These are phyloP conservation scores for Poecilus cupreus DNA, from an alignment of 2,888 invertebrate species.

Conservation along the genomic window DNA sequence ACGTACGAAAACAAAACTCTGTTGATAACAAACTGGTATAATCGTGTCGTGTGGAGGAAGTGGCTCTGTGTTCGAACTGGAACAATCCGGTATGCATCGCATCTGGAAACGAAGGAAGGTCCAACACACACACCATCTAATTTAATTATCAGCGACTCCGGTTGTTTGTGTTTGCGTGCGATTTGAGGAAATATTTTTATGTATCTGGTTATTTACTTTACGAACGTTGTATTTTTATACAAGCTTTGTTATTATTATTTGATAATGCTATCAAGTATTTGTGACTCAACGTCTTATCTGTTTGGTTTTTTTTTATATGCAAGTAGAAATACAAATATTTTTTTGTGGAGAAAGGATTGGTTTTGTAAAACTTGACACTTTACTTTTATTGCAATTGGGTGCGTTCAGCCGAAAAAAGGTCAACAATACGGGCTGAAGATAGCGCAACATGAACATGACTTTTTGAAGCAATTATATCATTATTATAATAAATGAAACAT, in stretches of 20 bases:
- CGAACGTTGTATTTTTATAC: too few species aligned
- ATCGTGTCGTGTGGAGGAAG: slow-evolving; percentile 42
- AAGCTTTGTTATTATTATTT: background rate
- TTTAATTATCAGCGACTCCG: background rate
- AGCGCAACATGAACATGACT: too few species aligned
- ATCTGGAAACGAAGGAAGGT: background rate
- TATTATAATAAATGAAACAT: too few species aligned
- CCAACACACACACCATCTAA: background rate
- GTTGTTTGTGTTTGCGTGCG: background rate
- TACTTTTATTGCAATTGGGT: too few species aligned
- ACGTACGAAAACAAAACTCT: slow-evolving; percentile 36
- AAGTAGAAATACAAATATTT: too few species aligned
- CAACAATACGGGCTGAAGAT: too few species aligned
- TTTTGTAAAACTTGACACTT: too few species aligned
- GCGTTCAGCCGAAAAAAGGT: too few species aligned
- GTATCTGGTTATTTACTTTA: background rate
- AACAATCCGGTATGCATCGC: slow-evolving; percentile 18
- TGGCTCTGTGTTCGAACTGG: slow-evolving; percentile 34
- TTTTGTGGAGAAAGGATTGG: too few species aligned
- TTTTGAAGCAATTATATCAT: too few species aligned
- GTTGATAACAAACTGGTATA: slow-evolving; percentile 54
- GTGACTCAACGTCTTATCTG: background rate
- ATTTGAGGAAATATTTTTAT: background rate
- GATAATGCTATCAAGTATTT: background rate
- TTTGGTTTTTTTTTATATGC: slow-evolving; percentile 14